These are phyloP conservation scores for Plebejus anna DNA, from an alignment of 2,888 invertebrate genomes.

Conservation along the genomic window DNA sequence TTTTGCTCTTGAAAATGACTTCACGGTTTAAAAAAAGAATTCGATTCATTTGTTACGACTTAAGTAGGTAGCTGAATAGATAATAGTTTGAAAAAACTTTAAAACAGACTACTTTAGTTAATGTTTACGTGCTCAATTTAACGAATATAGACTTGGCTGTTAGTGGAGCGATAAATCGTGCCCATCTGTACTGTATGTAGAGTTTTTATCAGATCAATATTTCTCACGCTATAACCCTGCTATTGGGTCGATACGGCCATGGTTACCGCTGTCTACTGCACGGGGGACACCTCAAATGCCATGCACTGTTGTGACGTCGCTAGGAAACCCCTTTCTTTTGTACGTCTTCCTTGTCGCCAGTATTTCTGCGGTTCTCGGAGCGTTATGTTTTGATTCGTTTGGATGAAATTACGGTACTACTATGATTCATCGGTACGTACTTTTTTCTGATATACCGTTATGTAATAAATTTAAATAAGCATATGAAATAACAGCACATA, in stretches of 20 bases:
- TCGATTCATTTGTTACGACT: constrained; percentile 33
- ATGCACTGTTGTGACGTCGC: constrained; percentile 47
- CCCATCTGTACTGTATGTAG: constrained; percentile 42
- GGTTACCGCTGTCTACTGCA: constrained; percentile 38
- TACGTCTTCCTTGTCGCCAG: constrained; percentile 38
- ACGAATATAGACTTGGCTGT: constrained; percentile 44
- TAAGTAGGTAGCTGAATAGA: constrained; percentile 32
- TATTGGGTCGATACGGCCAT: constrained; percentile 46
- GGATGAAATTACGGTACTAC: constrained; percentile 69
- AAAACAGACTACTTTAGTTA: constrained; percentile 13
- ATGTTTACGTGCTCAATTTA: constrained; percentile 35
- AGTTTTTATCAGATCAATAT: constrained; percentile 65
- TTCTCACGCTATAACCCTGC: constrained; percentile 66
- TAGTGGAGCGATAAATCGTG: constrained; percentile 52
- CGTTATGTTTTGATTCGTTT: constrained; percentile 41
- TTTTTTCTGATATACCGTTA: background rate
- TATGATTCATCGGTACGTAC: constrained; percentile 66
- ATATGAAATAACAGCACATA: constrained; percentile 9
- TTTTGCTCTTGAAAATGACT: constrained; percentile 39
- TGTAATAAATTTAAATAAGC: background rate
- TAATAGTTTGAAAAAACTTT: background rate
- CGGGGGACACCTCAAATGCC: constrained; percentile 48
- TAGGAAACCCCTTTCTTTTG: constrained; percentile 56
- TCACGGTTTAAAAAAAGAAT: constrained; percentile 43
- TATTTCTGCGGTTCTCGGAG: constrained; percentile 26